Percentiles rank a stretch among this genome's conserved stretches.
These are phyloP conservation scores for Zophobas atratus DNA, from an alignment of 1,140 invertebrate genomes.

Conservation along the genomic window DNA sequence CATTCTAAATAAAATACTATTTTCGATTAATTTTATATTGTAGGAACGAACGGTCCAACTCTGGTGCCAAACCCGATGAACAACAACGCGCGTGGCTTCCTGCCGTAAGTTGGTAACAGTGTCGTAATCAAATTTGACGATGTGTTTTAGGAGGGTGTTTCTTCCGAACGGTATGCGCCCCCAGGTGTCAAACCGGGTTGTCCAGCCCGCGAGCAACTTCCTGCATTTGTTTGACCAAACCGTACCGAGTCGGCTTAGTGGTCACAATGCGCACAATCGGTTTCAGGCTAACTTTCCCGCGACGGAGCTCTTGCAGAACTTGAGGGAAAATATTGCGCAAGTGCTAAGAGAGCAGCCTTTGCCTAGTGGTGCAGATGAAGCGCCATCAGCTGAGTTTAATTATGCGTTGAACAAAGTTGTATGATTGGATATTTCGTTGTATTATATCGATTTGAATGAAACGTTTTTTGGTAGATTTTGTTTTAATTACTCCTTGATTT, in stretches of 20 bases:
- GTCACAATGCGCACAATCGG: too few relatives aligned
- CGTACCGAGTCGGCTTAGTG: too few relatives aligned
- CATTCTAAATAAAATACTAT: not conserved
- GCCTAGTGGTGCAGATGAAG: not conserved
- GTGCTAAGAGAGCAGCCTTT: too few relatives aligned
- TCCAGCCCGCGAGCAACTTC: too few relatives aligned
- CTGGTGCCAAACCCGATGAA: slow-evolving; percentile 4
- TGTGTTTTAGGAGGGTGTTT: not conserved
- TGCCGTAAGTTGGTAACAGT: not conserved
- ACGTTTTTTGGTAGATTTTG: not conserved
- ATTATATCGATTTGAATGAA: not conserved
- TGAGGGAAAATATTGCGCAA: too few relatives aligned
- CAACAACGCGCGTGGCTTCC: not conserved
- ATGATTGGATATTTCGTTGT: not conserved
- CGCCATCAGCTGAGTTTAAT: slow-evolving; percentile 11
- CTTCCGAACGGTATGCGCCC: not conserved
- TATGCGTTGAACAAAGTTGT: slow-evolving; percentile 18
- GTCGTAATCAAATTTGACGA: not conserved
- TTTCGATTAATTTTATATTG: not conserved
- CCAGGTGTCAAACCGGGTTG: too few relatives aligned
- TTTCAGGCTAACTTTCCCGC: too few relatives aligned
- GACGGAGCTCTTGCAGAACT: too few relatives aligned
- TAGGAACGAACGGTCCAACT: slow-evolving; percentile 1
- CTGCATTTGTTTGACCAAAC: too few relatives aligned
- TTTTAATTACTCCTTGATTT: not conserved